Percentiles rank a stretch among this genome's conserved stretches.
Conservation (phyloP, 2,888 invertebrate species). For the Scrobipalpa atriplicella region DNA sequence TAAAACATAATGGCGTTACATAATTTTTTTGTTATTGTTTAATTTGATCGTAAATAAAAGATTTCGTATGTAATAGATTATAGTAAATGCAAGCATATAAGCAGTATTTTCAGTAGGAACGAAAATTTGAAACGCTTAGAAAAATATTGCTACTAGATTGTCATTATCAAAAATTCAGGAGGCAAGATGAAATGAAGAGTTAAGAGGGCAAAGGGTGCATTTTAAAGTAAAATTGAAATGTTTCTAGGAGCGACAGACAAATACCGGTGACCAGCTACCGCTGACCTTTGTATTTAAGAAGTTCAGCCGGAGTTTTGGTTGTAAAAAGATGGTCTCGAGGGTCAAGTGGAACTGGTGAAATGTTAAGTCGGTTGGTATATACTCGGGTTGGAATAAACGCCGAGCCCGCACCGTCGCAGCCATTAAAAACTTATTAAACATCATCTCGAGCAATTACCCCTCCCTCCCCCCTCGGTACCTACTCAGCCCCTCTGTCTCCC, state of each 20-base stretch:
- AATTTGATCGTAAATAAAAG: too few species aligned
- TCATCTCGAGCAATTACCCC: neutral
- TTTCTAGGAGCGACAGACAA: slow-evolving; percentile 51
- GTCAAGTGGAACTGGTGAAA: slow-evolving; percentile 42
- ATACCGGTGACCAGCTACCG: slow-evolving; percentile 46
- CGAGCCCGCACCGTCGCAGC: slow-evolving; percentile 72
- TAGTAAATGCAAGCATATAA: too few species aligned
- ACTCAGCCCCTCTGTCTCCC: too few species aligned
- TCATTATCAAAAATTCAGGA: slow-evolving; percentile 29
- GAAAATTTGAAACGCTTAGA: neutral
- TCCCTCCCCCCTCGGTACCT: too few species aligned
- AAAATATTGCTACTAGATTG: neutral
- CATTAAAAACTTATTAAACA: slow-evolving; percentile 88
- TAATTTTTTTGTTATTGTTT: too few species aligned
- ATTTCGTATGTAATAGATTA: too few species aligned
- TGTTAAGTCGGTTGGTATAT: slow-evolving; percentile 42
- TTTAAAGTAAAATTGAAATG: slow-evolving; percentile 58
- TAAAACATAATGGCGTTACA: too few species aligned
- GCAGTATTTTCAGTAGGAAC: neutral
- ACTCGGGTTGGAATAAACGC: slow-evolving; percentile 68
- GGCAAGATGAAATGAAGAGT: slow-evolving; percentile 23
- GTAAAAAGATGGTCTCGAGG: slow-evolving; percentile 29
- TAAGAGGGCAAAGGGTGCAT: slow-evolving; percentile 52
- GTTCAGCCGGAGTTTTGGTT: slow-evolving; percentile 10
- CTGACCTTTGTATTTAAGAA: slow-evolving; percentile 39